Base-by-base conservation (phyloP, 2,113 vertebrate genomes). In the Pollimyrus isidori region DNA sequence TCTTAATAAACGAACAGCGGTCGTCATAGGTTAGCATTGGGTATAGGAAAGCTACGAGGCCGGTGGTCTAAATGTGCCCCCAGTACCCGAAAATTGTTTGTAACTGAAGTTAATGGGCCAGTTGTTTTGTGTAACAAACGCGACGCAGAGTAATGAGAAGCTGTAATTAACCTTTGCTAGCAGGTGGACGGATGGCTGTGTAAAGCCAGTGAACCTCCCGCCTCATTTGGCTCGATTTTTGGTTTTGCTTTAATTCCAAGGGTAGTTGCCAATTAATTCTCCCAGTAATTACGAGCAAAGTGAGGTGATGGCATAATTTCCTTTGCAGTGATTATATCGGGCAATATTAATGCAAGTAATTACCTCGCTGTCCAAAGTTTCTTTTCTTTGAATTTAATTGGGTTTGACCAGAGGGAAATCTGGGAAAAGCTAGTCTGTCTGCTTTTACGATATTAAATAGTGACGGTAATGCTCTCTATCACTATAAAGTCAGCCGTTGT, bases 251-350 rank as follows among this genome's bases (percentile, higher is more conserved):
- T 21, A 45, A 62, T 85, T 89, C 85, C 39, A n/a, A 89, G 82
- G 80, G 80, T 89, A 62, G 83, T 65, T 23, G 10, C 49, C 50
- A 46, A n/a, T 89, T 89, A 46, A 65, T 58, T 89, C 26, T n/a
- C 21, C 56, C 53, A 39, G 42, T 21, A 85, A 53, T 58, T 58
- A 49, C 89, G 65, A 19, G 80, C 42, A 56, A 89, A 86, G 82
- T 62, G 88, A 87, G 85, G 50, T 80, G 49, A 87, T 89, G 84
- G 65, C 65, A 86, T 87, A 53, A 76, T 73, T 90, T 87, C 69
- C 86, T 87, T 73, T 89, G 62, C 49, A 86, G 87, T 87, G 90
- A 91, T 91, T 80, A 89, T 88, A 91, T 88, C 90, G 88, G 86
- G 83, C 56, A 91, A 19, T 88, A 56, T 90, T 88, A 91, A 91